Conservation (phyloP, 2,888 invertebrate genomes). For the Temnothorax rugatulus region DNA sequence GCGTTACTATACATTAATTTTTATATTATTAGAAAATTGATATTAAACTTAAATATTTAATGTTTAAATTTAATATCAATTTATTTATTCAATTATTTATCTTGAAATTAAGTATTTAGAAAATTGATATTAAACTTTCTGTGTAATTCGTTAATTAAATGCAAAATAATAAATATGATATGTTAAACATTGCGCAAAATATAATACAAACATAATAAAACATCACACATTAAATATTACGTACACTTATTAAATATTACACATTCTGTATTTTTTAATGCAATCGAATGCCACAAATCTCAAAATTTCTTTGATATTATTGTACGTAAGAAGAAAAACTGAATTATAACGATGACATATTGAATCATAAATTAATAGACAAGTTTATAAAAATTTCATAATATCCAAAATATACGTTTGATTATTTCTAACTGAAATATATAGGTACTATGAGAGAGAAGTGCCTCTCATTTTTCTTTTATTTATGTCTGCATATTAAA, state of each 20-base stretch:
- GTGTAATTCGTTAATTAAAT: background rate
- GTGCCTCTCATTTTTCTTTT: too few relatives aligned
- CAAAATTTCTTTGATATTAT: too few relatives aligned
- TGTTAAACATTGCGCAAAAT: background rate
- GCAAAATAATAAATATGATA: background rate
- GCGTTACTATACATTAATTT: background rate
- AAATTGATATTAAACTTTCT: background rate
- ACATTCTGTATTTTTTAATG: background rate
- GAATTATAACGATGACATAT: background rate
- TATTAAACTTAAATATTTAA: background rate
- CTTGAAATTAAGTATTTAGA: background rate
- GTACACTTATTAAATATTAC: background rate
- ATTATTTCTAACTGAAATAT: too few relatives aligned
- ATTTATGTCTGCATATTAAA: too few relatives aligned
- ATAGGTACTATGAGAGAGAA: too few relatives aligned
- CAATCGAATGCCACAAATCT: too few relatives aligned
- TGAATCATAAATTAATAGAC: background rate
- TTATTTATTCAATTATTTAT: too few relatives aligned
- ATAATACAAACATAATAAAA: background rate
- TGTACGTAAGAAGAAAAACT: too few relatives aligned
- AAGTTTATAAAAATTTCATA: background rate
- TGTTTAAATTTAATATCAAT: too few relatives aligned
- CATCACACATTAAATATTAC: background rate
- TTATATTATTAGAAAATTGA: background rate
- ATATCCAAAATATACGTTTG: background rate